Base-by-base conservation (phyloP, 2,797 vertebrate genomes). In the Tolypeutes matacus region DNA sequence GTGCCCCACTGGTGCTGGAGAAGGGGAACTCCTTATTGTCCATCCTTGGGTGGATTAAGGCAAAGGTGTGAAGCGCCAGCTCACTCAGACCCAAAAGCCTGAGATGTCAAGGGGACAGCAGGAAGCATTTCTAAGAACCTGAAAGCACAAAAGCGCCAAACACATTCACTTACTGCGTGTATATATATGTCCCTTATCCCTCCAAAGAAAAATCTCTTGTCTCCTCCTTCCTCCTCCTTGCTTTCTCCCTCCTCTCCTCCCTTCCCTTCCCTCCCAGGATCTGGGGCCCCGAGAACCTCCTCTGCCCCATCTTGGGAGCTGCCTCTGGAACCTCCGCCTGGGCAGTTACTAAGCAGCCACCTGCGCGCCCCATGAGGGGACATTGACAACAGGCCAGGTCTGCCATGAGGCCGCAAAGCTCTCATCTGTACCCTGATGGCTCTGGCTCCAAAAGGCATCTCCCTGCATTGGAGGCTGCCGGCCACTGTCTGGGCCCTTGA, bases 261-360 rank as follows among this genome's bases (percentile, higher is more conserved):
- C 31, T 56, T 25, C 53, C n/a, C 64, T 27, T 25, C 53, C n/a
- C 64, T 27, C 36, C 17, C 76, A 49, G 72, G 42, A 42, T 49
- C 27, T 29, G 72, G n/a, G 27, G 29, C 42, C 70, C n/a, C 17
- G 39, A 73, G 70, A 15, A 15, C 6, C 31, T 11, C n/a, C 31
- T 36, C 10, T 1, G 9, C 7, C 72, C 42, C 9, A 56, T 70
- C 69, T 69, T 34, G 1, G 20, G 62, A 70, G 87, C 64, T 18
- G 64, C 77, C 49, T 64, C 15, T 10, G 31, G 58, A 10, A 21
- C 76, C 70, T 53, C 2, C 46, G 36, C 34, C 78, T 80, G 89
- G 60, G 82, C 4, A 0, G 94, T 96, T 94, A 72, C 96, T 86
- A 94, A 65, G 95, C 94, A 96, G 96, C 96, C 93, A 77, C 88